Percentiles rank a stretch among this genome's conserved stretches.
Evolutionary conservation across 2,113 vertebrate species (phyloP).

Genomic region (Cyprinus carpio): DNA sequence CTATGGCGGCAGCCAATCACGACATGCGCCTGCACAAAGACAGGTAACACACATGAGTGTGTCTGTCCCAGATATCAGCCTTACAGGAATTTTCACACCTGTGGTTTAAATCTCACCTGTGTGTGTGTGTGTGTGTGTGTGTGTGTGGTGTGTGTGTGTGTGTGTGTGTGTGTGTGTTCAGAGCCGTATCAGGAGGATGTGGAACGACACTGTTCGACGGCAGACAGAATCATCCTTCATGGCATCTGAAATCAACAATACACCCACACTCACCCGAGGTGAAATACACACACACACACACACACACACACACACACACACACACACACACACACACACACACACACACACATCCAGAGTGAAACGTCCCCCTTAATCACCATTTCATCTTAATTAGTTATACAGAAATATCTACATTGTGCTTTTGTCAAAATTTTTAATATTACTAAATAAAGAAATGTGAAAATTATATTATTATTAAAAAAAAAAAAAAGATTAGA

Average conservation of each 20-base stretch:
- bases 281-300: conserved; percentile 32
- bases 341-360: no score
- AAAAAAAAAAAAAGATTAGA: no score
- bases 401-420: no score
- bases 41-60: conserved; percentile 61
- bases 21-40: conserved; percentile 71
- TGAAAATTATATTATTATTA: no score
- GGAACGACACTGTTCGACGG: conserved; percentile 92
- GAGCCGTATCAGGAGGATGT: conserved; percentile 92
- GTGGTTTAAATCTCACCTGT: neutral
- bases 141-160: neutral
- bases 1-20: conserved; percentile 85
- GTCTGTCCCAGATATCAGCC: neutral
- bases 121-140: neutral
- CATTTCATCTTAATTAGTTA: no score
- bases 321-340: no score
- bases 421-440: no score
- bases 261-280: conserved; percentile 90
- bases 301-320: no score
- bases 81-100: neutral
- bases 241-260: conserved; percentile 89
- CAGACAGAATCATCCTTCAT: conserved; percentile 95
- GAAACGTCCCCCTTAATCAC: no score
- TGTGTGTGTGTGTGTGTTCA: conserved; percentile 61
- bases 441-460: no score